A percentile compares a stretch with the other conserved stretches of the same genome.
These are phyloP conservation scores for Patagioenas fasciata DNA, from an alignment of 2,113 vertebrate species.

Conservation along the genomic window DNA sequence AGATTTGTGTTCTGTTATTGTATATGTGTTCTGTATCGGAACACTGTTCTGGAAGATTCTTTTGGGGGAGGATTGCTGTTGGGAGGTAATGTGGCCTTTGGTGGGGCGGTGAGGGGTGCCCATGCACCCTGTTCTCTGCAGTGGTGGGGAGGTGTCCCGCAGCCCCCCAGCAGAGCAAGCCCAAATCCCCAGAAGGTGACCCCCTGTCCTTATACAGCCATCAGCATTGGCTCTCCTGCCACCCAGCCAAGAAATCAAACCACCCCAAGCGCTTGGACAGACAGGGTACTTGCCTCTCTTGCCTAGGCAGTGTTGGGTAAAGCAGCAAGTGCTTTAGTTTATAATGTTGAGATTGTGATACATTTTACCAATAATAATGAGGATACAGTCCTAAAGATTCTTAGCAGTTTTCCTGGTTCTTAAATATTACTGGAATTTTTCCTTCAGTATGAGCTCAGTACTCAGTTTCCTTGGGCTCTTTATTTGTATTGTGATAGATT, in stretches of 20 bases:
- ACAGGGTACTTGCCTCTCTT: background rate
- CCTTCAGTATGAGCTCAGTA: background rate
- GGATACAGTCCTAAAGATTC: background rate
- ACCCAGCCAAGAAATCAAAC: background rate
- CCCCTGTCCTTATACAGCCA: background rate
- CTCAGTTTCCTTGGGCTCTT: background rate
- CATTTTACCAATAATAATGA: background rate
- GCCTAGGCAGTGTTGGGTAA: background rate
- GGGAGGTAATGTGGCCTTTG: background rate
- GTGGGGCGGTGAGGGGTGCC: fast-evolving
- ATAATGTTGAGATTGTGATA: background rate
- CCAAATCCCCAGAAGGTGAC: fast-evolving
- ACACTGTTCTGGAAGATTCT: background rate
- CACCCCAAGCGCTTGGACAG: fast-evolving
- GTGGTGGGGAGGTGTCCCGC: fast-evolving
- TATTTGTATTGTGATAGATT: background rate
- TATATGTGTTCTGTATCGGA: background rate
- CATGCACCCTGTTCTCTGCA: fast-evolving
- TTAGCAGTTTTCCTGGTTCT: background rate
- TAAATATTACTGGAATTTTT: background rate
- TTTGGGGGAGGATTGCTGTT: background rate
- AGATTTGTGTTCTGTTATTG: background rate
- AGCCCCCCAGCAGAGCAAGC: background rate
- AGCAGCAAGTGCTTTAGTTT: background rate
- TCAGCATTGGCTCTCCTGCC: background rate